Evolutionary conservation across 2,888 invertebrate species (phyloP), one percentile per base, ranked within the genome.

Genomic region (Trissoscelio sp.): DNA sequence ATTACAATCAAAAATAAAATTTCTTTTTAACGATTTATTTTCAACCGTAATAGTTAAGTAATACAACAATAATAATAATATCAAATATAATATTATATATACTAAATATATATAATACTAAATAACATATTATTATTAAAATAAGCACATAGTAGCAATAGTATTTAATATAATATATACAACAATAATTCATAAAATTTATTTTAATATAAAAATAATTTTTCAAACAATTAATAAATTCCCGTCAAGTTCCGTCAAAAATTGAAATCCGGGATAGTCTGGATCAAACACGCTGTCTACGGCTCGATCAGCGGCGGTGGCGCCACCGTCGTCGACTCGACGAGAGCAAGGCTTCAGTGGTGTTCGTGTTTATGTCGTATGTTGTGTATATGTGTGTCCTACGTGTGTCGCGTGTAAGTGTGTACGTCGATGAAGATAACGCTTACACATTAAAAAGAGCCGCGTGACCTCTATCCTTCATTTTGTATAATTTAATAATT

Each of bases 271-370:
- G 14, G 39, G 14, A 51, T 12, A 46, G 14, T 46, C 60, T 39
- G 58, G 37, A 48, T 28, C 14, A 39, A 66, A 6, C 18, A n/a
- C n/a, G 64, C 34, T 48, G 46, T 62, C 37, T 72, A 46, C 20
- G 53, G 42, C 58, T 66, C 77, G 67, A 73, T 66, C 64, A 48
- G 75, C 70, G 57, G 72, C 53, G 60, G 51, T 44, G 48, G 72
- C 67, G 70, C 66, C 44, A 72, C 64, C 60, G 51, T 55, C 64
- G 83, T 75, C 66, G 37, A 83, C 74, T 85, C 88, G 85, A 88
- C 89, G 88, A 91, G 91, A 91, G 91, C 91, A 91, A 91, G 91
- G 91, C 91, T 91, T 91, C 90, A 90, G 91, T 91, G 91, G 87
- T 85, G 46, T 46, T 16, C 44, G 62, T 53, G 28, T 39, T n/a